Conservation (phyloP, 2,888 invertebrate genomes). For the Chironomus tentans region DNA sequence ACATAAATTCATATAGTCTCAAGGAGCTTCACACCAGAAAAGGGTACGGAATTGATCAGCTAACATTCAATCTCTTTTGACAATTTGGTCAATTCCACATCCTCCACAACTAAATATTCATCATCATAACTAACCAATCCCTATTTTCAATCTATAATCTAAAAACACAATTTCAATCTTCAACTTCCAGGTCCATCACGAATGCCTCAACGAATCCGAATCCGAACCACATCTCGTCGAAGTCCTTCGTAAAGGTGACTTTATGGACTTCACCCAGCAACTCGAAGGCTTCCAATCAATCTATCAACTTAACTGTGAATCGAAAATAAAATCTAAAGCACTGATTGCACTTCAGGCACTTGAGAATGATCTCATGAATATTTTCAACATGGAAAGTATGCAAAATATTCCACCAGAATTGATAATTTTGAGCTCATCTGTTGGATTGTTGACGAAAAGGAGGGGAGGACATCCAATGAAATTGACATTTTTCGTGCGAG, state of each 20-base stretch:
- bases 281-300: slow-evolving; percentile 85
- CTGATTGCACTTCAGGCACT: slow-evolving; percentile 85
- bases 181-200: slow-evolving; percentile 64
- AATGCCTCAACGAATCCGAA: slow-evolving; percentile 46
- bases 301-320: slow-evolving; percentile 89
- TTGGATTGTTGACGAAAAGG: slow-evolving; percentile 68
- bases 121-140: no score
- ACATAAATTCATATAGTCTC: no score
- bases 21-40: no score
- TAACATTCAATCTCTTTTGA: no score
- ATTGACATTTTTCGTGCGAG: slow-evolving; percentile 87
- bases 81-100: no score
- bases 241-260: slow-evolving; percentile 59
- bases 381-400: slow-evolving; percentile 68
- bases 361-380: slow-evolving; percentile 75
- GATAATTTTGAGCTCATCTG: slow-evolving; percentile 78
- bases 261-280: slow-evolving; percentile 84
- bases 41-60: no score
- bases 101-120: no score
- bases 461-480: slow-evolving; percentile 89
- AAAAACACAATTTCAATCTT: background rate
- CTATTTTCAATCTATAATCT: no score
- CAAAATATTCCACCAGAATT: slow-evolving; percentile 54
- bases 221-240: slow-evolving; percentile 3
- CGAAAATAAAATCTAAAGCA: slow-evolving; percentile 88